Percentiles rank a stretch among this genome's conserved stretches.
Conservation (phyloP, 2,797 vertebrate genomes). For the Rousettus madagascariensis region DNA sequence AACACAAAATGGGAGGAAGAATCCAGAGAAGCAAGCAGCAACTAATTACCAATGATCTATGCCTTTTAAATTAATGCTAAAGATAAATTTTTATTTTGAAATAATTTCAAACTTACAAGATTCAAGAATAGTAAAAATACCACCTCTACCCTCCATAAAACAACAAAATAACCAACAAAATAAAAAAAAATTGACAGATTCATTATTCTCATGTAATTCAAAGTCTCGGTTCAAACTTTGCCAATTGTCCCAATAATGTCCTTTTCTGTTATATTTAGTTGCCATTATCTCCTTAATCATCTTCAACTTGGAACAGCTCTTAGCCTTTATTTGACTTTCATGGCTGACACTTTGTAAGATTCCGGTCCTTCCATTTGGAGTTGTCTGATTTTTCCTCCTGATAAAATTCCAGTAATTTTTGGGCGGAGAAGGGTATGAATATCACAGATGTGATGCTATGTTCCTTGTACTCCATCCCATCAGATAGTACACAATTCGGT, state of each 20-base stretch:
- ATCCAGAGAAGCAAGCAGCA: not conserved
- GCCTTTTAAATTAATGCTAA: not conserved
- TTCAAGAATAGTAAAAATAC: not conserved
- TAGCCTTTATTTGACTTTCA: not conserved
- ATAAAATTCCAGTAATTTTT: not conserved
- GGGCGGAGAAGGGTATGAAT: not conserved
- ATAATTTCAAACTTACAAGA: not conserved
- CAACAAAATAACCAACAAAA: not conserved
- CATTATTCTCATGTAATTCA: not conserved
- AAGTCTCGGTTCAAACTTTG: not conserved
- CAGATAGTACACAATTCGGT: not conserved
- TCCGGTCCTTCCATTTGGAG: not conserved
- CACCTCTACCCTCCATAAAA: accelerated
- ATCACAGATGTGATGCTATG: not conserved
- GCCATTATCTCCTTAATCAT: not conserved
- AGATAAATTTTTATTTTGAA: not conserved
- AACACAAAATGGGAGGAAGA: not conserved
- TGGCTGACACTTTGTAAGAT: not conserved
- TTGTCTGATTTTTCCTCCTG: not conserved
- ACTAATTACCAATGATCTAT: not conserved
- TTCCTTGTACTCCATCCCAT: not conserved
- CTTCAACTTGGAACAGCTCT: not conserved
- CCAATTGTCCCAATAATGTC: not conserved
- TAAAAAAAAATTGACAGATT: not conserved
- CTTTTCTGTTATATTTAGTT: not conserved